Evolutionary conservation across 2,888 invertebrate genomes (phyloP).

Genomic region (Strigamia transsilvanica): DNA sequence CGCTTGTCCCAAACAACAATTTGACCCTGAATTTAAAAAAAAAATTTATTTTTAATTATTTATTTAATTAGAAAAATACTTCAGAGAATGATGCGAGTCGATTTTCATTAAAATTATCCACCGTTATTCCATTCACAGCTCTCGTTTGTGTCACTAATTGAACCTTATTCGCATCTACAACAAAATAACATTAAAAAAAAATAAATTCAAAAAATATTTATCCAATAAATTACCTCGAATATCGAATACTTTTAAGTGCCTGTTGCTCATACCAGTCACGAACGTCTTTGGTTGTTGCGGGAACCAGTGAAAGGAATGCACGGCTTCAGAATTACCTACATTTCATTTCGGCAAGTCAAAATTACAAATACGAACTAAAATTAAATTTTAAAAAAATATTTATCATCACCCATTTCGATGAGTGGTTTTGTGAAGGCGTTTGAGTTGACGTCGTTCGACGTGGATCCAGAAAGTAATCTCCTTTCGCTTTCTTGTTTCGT

Average conservation of each 20-base stretch:
- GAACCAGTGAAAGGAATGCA: constrained; percentile 87
- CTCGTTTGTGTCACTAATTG: constrained; percentile 77
- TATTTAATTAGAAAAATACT: constrained; percentile 51
- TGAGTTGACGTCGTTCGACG: constrained; percentile 59
- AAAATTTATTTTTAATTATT: constrained; percentile 12
- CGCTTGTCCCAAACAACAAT: constrained; percentile 89
- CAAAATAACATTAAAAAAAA: constrained; percentile 1
- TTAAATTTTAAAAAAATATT: neutral
- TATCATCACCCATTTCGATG: constrained; percentile 70
- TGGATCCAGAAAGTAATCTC: constrained; percentile 50
- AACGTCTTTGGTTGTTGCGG: constrained; percentile 76
- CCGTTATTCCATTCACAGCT: constrained; percentile 81
- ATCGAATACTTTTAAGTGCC: constrained; percentile 87
- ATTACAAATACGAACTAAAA: neutral
- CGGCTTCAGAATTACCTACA: constrained; percentile 81
- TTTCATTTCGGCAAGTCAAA: neutral
- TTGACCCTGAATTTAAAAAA: constrained; percentile 67
- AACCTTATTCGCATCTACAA: constrained; percentile 76
- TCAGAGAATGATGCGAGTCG: constrained; percentile 86
- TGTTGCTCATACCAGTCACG: constrained; percentile 88
- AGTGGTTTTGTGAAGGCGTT: constrained; percentile 69
- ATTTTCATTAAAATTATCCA: constrained; percentile 79
- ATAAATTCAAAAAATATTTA: neutral
- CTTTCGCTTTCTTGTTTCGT: constrained; percentile 57
- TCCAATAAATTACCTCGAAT: constrained; percentile 74